Conservation (phyloP, 2,888 invertebrate species). For the Cephus nigrinus region DNA sequence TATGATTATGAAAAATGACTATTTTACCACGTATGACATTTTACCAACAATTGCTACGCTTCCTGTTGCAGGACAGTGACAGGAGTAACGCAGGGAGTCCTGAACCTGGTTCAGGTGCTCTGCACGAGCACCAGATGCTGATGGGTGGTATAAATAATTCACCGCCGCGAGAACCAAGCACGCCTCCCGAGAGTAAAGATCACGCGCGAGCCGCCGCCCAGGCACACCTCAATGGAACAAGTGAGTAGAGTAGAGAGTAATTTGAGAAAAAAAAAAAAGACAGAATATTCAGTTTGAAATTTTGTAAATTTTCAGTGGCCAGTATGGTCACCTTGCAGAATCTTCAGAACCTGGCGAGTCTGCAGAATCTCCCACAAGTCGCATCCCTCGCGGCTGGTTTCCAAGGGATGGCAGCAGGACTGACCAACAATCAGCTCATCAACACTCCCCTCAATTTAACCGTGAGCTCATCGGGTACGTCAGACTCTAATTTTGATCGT, state of each 20-base stretch:
- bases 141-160: conserved; percentile 58
- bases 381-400: conserved; percentile 73
- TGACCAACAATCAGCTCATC: conserved; percentile 73
- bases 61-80: conserved; percentile 59
- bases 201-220: conserved; percentile 68
- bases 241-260: conserved; percentile 66
- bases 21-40: not conserved
- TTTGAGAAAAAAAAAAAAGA: not conserved
- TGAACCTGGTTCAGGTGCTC: conserved; percentile 55
- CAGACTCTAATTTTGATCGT: not conserved
- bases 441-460: conserved; percentile 87
- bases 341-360: conserved; percentile 82
- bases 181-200: conserved; percentile 63
- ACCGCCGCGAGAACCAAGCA: conserved; percentile 56
- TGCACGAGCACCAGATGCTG: conserved; percentile 62
- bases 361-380: conserved; percentile 76
- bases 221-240: conserved; percentile 74
- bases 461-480: conserved; percentile 72
- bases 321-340: conserved; percentile 80
- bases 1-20: not conserved
- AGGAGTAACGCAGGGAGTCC: conserved; percentile 64
- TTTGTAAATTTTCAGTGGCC: conserved; percentile 71
- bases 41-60: not conserved
- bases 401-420: conserved; percentile 71
- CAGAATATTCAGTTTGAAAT: not conserved